Percentiles rank a stretch among this genome's conserved stretches.
phyloP scores from a whole-genome alignment of 2,113 vertebrate species.

The Ammodramus savannarum region DNA sequence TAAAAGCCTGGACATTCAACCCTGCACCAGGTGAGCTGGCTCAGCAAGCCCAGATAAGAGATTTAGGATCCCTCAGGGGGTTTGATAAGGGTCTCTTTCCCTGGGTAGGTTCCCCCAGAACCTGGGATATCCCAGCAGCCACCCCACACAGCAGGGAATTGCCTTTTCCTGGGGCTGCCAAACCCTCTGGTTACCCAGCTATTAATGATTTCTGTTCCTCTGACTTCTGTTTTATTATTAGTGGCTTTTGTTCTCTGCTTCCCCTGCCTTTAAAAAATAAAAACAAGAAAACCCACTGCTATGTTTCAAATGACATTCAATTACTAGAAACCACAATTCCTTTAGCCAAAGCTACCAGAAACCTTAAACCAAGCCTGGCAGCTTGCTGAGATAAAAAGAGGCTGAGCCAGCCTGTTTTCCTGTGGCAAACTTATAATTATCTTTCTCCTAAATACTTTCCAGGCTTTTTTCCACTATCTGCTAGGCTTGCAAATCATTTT shows the following conservation, averaged over 20 bases:
- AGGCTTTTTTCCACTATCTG: slow-evolving; percentile 68
- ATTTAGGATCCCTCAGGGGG: background rate
- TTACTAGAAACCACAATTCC: slow-evolving; percentile 65
- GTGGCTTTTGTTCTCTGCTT: slow-evolving; percentile 1
- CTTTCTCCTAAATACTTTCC: slow-evolving; percentile 70
- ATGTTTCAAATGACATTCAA: slow-evolving; percentile 63
- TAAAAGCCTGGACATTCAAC: rapidly evolving
- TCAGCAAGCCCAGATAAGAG: background rate
- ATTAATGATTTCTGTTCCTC: background rate
- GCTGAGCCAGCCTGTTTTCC: slow-evolving; percentile 60
- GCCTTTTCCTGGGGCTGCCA: background rate
- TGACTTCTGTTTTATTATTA: slow-evolving; percentile 1
- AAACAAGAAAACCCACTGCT: background rate
- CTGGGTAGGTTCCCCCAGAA: background rate
- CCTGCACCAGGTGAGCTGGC: background rate
- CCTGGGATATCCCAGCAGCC: background rate
- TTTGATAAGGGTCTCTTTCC: background rate
- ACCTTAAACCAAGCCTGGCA: slow-evolving; percentile 60
- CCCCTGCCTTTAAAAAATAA: background rate
- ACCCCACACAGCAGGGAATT: background rate
- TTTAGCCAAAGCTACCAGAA: slow-evolving; percentile 71
- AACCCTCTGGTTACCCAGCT: background rate
- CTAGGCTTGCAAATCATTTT: slow-evolving; percentile 13
- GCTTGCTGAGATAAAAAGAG: slow-evolving; percentile 53
- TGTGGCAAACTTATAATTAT: slow-evolving; percentile 56